phyloP scores from a whole-genome alignment of 2,797 vertebrate genomes.

The Neoniphon sammara region DNA sequence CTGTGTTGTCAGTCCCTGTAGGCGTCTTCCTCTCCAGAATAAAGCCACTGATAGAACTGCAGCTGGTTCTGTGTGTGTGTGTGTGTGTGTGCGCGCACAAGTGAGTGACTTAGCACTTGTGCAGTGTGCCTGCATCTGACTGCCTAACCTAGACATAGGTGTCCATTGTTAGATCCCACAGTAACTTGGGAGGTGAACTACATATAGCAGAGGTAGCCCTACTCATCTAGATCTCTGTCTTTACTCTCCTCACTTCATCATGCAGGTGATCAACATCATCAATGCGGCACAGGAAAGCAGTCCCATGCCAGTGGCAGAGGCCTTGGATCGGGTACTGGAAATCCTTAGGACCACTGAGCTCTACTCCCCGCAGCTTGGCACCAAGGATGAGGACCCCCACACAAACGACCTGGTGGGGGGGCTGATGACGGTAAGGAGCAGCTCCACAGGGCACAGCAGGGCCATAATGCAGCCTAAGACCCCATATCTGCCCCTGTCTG shows the following conservation, averaged over 20 bases:
- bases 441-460: neutral
- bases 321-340: constrained; percentile 94
- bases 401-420: constrained; percentile 96
- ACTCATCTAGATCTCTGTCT: neutral
- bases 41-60: constrained; percentile 61
- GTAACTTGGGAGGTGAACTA: neutral
- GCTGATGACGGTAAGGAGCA: constrained; percentile 90
- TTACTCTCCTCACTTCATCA: constrained; percentile 9
- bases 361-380: constrained; percentile 94
- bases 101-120: neutral
- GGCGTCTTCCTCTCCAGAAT: constrained; percentile 71
- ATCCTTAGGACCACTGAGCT: constrained; percentile 95
- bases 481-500: constrained; percentile 52
- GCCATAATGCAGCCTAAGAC: constrained; percentile 38
- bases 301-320: constrained; percentile 92
- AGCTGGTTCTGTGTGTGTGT: constrained; percentile 27
- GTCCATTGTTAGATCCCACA: neutral
- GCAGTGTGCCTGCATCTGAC: neutral
- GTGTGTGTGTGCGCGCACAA: constrained; percentile 17
- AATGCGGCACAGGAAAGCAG: constrained; percentile 96
- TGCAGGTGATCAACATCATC: constrained; percentile 97
- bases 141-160: neutral
- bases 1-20: constrained; percentile 71
- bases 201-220: neutral
- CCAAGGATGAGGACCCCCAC: constrained; percentile 95